Evolutionary conservation across 2,113 vertebrate species (phyloP).

Genomic region (Lophotis ruficrista): DNA sequence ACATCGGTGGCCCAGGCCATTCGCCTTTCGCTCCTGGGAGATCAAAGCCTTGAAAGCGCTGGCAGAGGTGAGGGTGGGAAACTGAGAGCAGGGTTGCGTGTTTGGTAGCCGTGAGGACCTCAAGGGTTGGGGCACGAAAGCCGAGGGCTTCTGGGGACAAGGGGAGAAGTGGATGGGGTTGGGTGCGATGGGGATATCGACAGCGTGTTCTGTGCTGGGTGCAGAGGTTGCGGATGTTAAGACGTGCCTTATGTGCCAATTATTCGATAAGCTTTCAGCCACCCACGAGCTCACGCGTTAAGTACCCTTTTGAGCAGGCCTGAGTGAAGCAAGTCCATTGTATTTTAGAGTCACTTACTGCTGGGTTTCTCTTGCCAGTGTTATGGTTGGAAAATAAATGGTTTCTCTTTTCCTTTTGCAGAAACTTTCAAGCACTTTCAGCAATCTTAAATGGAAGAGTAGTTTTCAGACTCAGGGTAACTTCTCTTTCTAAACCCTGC

Average conservation of each 20-base stretch:
- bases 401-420: neutral
- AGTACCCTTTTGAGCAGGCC: neutral
- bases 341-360: neutral
- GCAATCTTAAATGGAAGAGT: neutral
- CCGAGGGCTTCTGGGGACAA: neutral
- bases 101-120: neutral
- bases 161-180: neutral
- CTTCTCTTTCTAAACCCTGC: neutral
- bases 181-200: neutral
- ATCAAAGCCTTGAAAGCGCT: neutral
- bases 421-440: slow-evolving; percentile 14
- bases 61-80: rapidly evolving
- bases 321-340: neutral
- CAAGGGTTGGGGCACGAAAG: neutral
- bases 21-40: neutral
- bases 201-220: neutral
- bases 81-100: neutral
- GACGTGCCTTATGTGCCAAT: neutral
- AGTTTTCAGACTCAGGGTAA: neutral
- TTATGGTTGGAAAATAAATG: neutral
- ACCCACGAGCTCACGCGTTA: neutral
- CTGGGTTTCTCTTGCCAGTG: neutral
- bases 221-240: neutral
- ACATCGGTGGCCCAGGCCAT: rapidly evolving
- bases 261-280: neutral